Evolutionary conservation across 2,797 vertebrate species (phyloP).

Genomic region (Parauchenoglanis ngamensis): DNA sequence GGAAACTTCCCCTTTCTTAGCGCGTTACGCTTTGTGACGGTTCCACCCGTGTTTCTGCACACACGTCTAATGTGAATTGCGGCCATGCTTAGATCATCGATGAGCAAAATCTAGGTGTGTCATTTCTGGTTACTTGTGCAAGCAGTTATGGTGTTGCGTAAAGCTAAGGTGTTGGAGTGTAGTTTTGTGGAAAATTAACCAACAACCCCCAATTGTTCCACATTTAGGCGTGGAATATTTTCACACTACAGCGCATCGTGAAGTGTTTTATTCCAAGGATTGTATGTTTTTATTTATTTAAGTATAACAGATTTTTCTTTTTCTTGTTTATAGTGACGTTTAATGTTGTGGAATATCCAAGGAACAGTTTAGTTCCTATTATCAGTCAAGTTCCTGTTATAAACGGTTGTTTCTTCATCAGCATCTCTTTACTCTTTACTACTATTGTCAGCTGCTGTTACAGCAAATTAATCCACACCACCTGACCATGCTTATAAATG

Average conservation of each 20-base stretch:
- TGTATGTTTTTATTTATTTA: neutral
- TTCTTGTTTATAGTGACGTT: neutral
- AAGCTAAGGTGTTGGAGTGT: too few relatives aligned
- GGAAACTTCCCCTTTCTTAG: neutral
- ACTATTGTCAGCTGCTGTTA: neutral
- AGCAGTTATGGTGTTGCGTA: neutral
- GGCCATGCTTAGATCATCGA: neutral
- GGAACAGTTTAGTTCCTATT: neutral
- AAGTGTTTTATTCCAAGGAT: neutral
- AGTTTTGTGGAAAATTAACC: neutral
- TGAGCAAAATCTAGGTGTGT: neutral
- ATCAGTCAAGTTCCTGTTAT: neutral
- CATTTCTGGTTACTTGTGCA: neutral
- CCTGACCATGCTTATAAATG: neutral
- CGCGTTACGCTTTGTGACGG: neutral
- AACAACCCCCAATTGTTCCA: neutral
- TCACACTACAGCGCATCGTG: neutral
- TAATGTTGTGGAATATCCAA: neutral
- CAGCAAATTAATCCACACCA: neutral
- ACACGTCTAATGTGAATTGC: neutral
- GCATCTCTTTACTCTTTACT: neutral
- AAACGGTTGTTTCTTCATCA: neutral
- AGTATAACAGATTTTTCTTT: neutral
- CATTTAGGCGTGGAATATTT: neutral
- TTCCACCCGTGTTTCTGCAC: neutral